Percentiles rank a stretch among this genome's conserved stretches.
Evolutionary conservation across 2,888 invertebrate genomes (phyloP).

Genomic region (Muscina levida): DNA sequence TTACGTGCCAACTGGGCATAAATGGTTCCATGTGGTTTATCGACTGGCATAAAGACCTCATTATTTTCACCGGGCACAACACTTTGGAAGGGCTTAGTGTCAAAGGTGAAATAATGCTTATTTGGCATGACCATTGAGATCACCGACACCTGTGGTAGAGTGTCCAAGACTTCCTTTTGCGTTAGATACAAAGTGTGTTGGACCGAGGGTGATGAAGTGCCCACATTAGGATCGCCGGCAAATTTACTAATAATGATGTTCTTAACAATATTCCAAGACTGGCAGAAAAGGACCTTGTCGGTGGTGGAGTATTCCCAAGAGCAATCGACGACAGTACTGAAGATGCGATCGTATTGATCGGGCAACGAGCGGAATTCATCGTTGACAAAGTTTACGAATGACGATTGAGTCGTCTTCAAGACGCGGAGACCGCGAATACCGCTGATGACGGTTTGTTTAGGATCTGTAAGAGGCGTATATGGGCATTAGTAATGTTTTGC

Average conservation of each 20-base stretch:
- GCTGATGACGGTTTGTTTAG: conserved; percentile 83
- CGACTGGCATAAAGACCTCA: conserved; percentile 88
- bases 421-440: conserved; percentile 87
- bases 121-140: conserved; percentile 91
- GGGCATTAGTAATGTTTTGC: too few species aligned
- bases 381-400: conserved; percentile 89
- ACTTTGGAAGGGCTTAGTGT: conserved; percentile 87
- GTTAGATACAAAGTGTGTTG: conserved; percentile 89
- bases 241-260: conserved; percentile 87
- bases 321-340: conserved; percentile 87
- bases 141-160: conserved; percentile 85
- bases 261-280: conserved; percentile 86
- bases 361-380: conserved; percentile 89
- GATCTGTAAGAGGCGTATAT: conserved; percentile 79
- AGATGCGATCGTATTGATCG: conserved; percentile 87
- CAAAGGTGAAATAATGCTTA: conserved; percentile 89
- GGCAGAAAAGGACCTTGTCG: conserved; percentile 85
- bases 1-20: conserved; percentile 85
- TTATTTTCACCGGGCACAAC: conserved; percentile 84
- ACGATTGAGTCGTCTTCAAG: conserved; percentile 89
- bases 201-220: conserved; percentile 88
- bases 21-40: conserved; percentile 89
- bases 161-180: conserved; percentile 85
- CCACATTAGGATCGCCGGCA: conserved; percentile 87
- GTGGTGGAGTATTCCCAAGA: conserved; percentile 87